These are phyloP conservation scores for Lepidochrysops patricia DNA, from an alignment of 2,888 invertebrate genomes.

Conservation along the genomic window DNA sequence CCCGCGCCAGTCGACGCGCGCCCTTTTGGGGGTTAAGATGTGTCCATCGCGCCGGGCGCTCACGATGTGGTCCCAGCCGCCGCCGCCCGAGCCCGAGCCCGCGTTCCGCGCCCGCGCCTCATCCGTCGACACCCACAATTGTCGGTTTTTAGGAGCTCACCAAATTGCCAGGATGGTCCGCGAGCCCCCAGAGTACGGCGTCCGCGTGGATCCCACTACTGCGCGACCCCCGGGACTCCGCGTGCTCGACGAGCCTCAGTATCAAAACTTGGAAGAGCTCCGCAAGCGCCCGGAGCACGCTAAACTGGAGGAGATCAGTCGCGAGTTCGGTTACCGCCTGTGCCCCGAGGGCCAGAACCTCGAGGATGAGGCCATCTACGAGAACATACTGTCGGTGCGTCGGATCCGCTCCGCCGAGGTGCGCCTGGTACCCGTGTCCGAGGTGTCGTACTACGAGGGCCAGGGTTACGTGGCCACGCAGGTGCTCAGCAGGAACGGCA, in stretches of 20 bases:
- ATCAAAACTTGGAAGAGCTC: conserved; percentile 64
- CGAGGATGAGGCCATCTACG: conserved; percentile 69
- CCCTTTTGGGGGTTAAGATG: conserved; percentile 75
- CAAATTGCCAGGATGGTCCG: conserved; percentile 63
- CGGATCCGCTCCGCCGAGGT: conserved; percentile 69
- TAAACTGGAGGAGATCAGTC: conserved; percentile 66
- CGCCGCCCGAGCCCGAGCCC: conserved; percentile 54
- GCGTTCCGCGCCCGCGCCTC: conserved; percentile 53
- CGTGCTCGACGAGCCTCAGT: conserved; percentile 64
- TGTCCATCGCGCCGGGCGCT: conserved; percentile 70
- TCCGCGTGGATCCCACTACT: conserved; percentile 56
- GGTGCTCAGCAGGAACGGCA: conserved; percentile 65
- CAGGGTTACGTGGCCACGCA: conserved; percentile 69
- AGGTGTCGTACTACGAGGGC: conserved; percentile 67
- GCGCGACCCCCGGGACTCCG: conserved; percentile 49
- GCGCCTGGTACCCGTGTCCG: conserved; percentile 68
- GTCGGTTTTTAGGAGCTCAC: conserved; percentile 46
- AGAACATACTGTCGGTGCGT: conserved; percentile 68
- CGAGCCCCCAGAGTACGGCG: conserved; percentile 56
- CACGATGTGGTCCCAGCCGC: conserved; percentile 71
- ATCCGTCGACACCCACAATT: conserved; percentile 43
- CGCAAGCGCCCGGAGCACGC: conserved; percentile 68
- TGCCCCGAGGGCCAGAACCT: conserved; percentile 71
- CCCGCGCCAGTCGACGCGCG: conserved; percentile 68
- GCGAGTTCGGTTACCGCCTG: conserved; percentile 67